Base-by-base conservation (phyloP, 2,113 vertebrate species). In the Montifringilla adamsi region DNA sequence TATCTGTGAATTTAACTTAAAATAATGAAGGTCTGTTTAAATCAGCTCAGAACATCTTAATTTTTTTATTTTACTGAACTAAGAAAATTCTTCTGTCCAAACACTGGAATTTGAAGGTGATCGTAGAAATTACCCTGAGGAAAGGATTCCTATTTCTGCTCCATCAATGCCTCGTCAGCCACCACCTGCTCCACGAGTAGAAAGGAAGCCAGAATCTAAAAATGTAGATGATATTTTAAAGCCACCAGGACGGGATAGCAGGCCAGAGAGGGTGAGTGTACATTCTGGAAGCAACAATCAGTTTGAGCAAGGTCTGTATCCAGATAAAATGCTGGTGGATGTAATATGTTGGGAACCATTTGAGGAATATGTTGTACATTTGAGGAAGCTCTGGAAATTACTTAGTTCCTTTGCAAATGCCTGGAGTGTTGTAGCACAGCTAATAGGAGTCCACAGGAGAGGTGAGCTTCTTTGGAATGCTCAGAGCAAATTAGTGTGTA, bases 161-260 rank as follows among this genome's bases (percentile, higher is more conserved):
- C 98, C 98, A 69, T 95, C 98, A 21, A 96, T 99, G 17, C 98
- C 98, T 50, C 98, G 99, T 70, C 98, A 98, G 64, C 98, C 99
- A 39, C 97, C 98, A 83, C 97, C 98, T 94, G 97, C 98, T 26
- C 98, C 98, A 49, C 97, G 98, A 49, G 97, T 99, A 18, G 99
- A 99, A 96, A 99, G 98, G 93, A 99, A 99, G 94, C 99, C 99
- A 28, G 99, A 99, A 92, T 99, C 98, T 63, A 99, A 99, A 97
- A 99, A 99, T 70, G 99, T 99, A 41, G 99, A 99, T 66, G 99
- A 99, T 94, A 98, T 99, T 95, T 98, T 99, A 94, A 99, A 99
- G 96, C 97, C 98, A 22, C 99, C 99, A 15, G 99, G 99, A 77
- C 98, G 99, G 84, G 98, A 97, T 24, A 98, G 98, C 93, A 98